Base-by-base conservation (phyloP, 1,140 invertebrate genomes). In the Ridgeia piscesae region DNA sequence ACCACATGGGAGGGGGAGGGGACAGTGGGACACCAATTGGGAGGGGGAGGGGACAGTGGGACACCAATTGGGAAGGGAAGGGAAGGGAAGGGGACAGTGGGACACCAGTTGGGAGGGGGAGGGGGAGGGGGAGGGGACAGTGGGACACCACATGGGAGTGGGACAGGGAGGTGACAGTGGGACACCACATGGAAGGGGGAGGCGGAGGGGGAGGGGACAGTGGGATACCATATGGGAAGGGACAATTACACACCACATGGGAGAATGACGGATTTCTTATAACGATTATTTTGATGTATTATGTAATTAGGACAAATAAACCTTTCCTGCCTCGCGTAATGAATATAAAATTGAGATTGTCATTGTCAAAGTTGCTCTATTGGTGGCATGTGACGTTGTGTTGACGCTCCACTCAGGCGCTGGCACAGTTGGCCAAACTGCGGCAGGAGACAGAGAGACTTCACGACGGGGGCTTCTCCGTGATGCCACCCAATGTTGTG, bases 11-110 rank as follows among this genome's bases (percentile, higher is more conserved):
- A n/a, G n/a, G n/a, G n/a, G n/a, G n/a, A n/a, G n/a, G n/a, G n/a
- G n/a, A n/a, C n/a, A n/a, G n/a, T n/a, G n/a, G n/a, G 4, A 42
- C 42, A 4, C 42, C 11, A 42, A 11, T 42, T 42, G 98, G 94
- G 98, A 98, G 95, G 98, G 98, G 96, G 97, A 33, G 58, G 17
- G 58, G 2, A 77, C 58, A 77, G 27, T 77, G 27, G 27, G 11
- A 42, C 42, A 4, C 42, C 11, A 42, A 11, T 42, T 42, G 98
- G 94, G 98, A 98, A 95, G 98, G 98, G n/a, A n/a, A n/a, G n/a
- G n/a, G n/a, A 98, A 95, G 98, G 98, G 96, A 97, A 33, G 58
- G 17, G 58, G 2, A 77, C 58, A 77, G 27, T 77, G 27, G 27
- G 11, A 42, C 42, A 4, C 42, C 11, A 42, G 42, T 42, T 42